Evolutionary conservation across 2,888 invertebrate genomes (phyloP), one percentile per base, ranked within the genome.

Genomic region (Quadriops clusia): DNA sequence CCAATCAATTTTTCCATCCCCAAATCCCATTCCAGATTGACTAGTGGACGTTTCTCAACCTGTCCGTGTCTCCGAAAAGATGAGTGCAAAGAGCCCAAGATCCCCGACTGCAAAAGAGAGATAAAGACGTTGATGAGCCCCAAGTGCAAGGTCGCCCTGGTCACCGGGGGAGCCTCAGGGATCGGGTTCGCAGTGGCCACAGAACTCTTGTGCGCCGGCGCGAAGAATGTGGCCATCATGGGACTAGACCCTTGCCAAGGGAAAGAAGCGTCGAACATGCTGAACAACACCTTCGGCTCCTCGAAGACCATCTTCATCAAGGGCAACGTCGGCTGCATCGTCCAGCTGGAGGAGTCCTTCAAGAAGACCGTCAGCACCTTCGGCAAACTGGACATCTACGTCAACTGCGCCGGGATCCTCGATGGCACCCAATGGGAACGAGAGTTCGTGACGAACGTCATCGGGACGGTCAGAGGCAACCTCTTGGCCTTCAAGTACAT

Each of bases 101-200:
- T n/a, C n/a, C n/a, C n/a, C n/a, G n/a, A n/a, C n/a, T n/a, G n/a
- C n/a, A n/a, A n/a, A 7, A 23, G 30, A n/a, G 34, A 34, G 3
- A 21, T 28, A 17, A 33, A 24, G 23, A 28, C 28, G 11, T 21
- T 20, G 27, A 43, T 54, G 43, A 41, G 43, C 25, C 43, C 54
- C 1, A 39, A 40, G 14, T 57, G 57, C 34, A 63, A 60, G 43
- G 55, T 60, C 9, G 64, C 61, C 2, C 45, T 66, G n/a, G 49
- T 66, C n/a, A 57, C 62, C 9, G 65, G 65, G 3, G 65, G 62
- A 10, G 53, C 59, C 3, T 54, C 54, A 13, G 64, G 63, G 2
- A 61, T 64, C 22, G 67, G 66, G 5, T 55, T 57, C 28, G 54
- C 58, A 3, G 60, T 61, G 16, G 62, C 62, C 7, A 57, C 61